A percentile compares a stretch with the other conserved stretches of the same genome.
phyloP scores from a whole-genome alignment of 2,888 invertebrate species.

The Torymus texanus region DNA sequence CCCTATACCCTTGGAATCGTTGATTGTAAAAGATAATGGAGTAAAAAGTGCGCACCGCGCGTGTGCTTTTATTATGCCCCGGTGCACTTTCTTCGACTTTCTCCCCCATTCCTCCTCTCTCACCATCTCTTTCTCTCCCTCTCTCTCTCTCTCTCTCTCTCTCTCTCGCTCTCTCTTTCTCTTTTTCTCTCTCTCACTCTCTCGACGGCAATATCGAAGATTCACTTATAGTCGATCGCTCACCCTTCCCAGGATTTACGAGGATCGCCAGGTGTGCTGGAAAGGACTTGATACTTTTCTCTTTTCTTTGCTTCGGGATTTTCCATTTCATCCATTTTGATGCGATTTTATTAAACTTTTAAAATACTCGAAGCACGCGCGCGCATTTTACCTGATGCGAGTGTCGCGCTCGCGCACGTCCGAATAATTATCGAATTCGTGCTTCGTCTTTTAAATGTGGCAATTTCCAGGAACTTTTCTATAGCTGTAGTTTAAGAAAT shows the following conservation, averaged over 20 bases:
- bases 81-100: too few species aligned
- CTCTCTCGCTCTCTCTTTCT: conserved; percentile 17
- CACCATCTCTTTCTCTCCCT: too few species aligned
- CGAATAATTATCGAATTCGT: conserved; percentile 8
- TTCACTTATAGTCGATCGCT: conserved; percentile 40
- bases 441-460: background rate
- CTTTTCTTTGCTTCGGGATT: too few species aligned
- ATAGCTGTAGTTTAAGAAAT: background rate
- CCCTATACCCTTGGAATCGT: too few species aligned
- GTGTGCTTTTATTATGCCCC: conserved; percentile 31
- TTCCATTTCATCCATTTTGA: conserved; percentile 3
- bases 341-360: conserved; percentile 32
- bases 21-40: conserved; percentile 31
- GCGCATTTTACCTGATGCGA: too few species aligned
- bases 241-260: conserved; percentile 33
- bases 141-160: too few species aligned
- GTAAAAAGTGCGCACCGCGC: conserved; percentile 8
- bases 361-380: background rate
- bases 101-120: too few species aligned
- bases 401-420: background rate
- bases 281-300: conserved; percentile 17
- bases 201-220: conserved; percentile 26
- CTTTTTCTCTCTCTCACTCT: background rate
- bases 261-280: conserved; percentile 31
- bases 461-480: background rate